These are phyloP conservation scores for Papilio machaon DNA, from an alignment of 1,140 invertebrate species.

Conservation along the genomic window DNA sequence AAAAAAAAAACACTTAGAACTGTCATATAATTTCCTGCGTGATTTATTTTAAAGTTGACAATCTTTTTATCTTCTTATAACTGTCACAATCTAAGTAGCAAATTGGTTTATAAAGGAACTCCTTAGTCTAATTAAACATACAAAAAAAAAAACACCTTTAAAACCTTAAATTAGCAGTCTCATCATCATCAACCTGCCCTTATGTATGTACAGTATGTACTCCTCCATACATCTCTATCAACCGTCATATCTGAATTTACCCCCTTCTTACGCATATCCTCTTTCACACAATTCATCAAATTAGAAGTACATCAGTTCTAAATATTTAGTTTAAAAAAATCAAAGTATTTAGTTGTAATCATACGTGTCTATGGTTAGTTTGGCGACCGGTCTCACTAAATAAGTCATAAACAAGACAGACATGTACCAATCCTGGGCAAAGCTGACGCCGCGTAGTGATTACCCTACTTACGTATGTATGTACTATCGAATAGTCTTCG, in stretches of 20 bases:
- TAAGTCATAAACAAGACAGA: slow-evolving; percentile 10
- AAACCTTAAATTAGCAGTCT: not conserved
- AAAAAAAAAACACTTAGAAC: not conserved
- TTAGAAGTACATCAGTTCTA: no score
- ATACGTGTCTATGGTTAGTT: not conserved
- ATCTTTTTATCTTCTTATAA: not conserved
- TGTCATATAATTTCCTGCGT: not conserved
- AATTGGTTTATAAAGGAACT: no score
- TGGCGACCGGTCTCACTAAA: slow-evolving; percentile 11
- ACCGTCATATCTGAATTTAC: no score
- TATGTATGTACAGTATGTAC: no score
- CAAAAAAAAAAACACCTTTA: no score
- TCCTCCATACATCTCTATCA: no score
- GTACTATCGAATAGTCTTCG: not conserved
- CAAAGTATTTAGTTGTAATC: not conserved
- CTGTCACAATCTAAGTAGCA: no score
- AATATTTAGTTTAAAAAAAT: not conserved
- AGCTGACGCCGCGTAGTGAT: not conserved
- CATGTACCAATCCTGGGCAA: not conserved
- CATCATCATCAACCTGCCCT: no score
- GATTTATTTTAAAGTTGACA: not conserved
- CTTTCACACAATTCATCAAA: no score
- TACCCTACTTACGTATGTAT: slow-evolving; percentile 11
- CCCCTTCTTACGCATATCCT: no score
- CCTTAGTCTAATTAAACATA: no score